These are phyloP conservation scores for Plemyria rubiginata DNA, from an alignment of 2,888 invertebrate genomes.

Conservation along the genomic window DNA sequence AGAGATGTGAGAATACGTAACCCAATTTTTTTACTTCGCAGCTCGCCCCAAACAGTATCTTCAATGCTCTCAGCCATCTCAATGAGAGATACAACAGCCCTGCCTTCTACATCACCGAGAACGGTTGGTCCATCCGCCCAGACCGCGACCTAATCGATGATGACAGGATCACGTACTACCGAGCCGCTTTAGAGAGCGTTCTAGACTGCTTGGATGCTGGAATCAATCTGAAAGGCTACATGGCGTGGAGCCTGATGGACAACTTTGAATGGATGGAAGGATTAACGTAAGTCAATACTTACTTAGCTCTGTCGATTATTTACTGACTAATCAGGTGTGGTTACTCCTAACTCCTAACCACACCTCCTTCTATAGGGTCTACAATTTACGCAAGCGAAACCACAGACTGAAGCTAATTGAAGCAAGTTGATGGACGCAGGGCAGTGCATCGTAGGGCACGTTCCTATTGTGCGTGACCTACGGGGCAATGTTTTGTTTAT, in stretches of 20 bases:
- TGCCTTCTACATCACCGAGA: conserved; percentile 85
- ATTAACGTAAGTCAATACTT: conserved; percentile 69
- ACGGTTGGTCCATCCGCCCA: conserved; percentile 78
- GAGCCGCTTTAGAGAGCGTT: conserved; percentile 70
- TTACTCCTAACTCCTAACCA: too few species aligned
- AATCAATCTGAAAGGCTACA: conserved; percentile 80
- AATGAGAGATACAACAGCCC: conserved; percentile 78
- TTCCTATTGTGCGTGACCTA: too few species aligned
- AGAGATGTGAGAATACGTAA: too few species aligned
- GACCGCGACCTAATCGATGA: conserved; percentile 67
- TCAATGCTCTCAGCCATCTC: conserved; percentile 79
- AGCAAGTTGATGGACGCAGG: too few species aligned
- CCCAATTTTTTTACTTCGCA: conserved; percentile 39
- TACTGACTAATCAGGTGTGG: not conserved
- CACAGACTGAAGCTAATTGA: too few species aligned
- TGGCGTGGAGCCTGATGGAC: conserved; percentile 87
- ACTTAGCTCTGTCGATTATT: not conserved
- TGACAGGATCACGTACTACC: conserved; percentile 70
- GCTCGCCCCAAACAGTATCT: conserved; percentile 85
- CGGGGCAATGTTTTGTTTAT: too few species aligned
- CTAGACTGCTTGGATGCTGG: conserved; percentile 74
- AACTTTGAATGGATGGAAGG: conserved; percentile 87
- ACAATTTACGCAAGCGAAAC: too few species aligned
- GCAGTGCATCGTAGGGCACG: too few species aligned
- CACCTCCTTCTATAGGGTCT: too few species aligned